Base-by-base conservation (phyloP, 2,888 invertebrate species). In the Meghimatium bilineatum region DNA sequence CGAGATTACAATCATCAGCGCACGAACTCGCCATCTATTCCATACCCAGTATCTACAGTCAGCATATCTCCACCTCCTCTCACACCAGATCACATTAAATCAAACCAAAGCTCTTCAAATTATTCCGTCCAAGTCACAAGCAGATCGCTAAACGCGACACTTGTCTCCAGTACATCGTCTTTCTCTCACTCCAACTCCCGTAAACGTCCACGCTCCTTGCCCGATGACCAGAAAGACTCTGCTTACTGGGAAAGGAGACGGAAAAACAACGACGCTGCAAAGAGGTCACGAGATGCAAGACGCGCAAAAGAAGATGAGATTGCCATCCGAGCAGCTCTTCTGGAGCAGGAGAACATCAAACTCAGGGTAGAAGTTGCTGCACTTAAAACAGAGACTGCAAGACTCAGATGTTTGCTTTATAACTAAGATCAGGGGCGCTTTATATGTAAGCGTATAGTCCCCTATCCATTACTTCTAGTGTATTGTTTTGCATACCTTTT, bases 181-280 rank as follows among this genome's bases (percentile, higher is more conserved):
- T 78, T 74, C 26, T 0, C 29, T 56, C 38, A 66, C 60, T 72
- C 82, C 20, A 80, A 69, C 36, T 69, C 75, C 10, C 63, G 82
- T 12, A 86, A 86, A 63, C 74, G 76, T 10, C 74, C 79, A 14
- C 77, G 85, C 20, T 67, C 78, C 1, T 66, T 86, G 10, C 86
- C 85, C 6, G 93, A 94, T 36, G 91, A 92, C 12, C 90, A 93
- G 82, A 95, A 96, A 90, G 97, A 98, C 92, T 96, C 96, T 5
- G 96, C 96, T 0, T 99, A 99, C 92, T 96, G 96, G 94, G 97
- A 97, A 90, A 95, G 97, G 83, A 94, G 98, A 20, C 95, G 96
- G 87, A 97, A 97, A 92, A 99, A 99, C 93, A 99, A 99, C 93
- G 97, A 96, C 87, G 98, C 99, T 0, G 99, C 99, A 0, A 99